These are phyloP conservation scores for Drosophila lacicola DNA, from an alignment of 2,888 invertebrate genomes.

Conservation along the genomic window DNA sequence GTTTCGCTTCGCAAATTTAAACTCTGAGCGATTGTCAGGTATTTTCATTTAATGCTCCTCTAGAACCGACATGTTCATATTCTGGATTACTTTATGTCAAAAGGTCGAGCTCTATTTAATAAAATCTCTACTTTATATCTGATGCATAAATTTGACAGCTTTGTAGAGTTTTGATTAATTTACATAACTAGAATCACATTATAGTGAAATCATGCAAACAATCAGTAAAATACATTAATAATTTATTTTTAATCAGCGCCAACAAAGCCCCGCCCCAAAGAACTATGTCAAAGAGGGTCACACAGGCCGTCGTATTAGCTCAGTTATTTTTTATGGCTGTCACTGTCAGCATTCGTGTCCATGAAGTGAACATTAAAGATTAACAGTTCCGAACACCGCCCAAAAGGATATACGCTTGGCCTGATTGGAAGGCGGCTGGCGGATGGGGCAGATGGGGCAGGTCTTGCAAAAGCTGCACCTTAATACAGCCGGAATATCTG, in stretches of 20 bases:
- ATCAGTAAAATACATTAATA: slow-evolving; percentile 58
- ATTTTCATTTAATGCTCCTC: no score
- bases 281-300: slow-evolving; percentile 17
- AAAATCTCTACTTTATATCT: background rate
- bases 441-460: slow-evolving; percentile 1
- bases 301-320: slow-evolving; percentile 38
- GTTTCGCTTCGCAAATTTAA: no score
- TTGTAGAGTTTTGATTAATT: slow-evolving; percentile 16
- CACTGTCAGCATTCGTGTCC: slow-evolving; percentile 51
- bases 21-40: no score
- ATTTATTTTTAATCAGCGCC: slow-evolving; percentile 69
- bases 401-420: slow-evolving; percentile 7
- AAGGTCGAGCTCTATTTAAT: no score
- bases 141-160: slow-evolving; percentile 7
- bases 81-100: no score
- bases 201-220: slow-evolving; percentile 47
- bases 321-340: slow-evolving; percentile 67
- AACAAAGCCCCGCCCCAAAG: slow-evolving; percentile 29
- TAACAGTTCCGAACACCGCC: slow-evolving; percentile 44
- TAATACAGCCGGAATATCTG: slow-evolving; percentile 52
- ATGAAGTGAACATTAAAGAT: slow-evolving; percentile 68
- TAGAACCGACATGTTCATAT: no score
- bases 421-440: slow-evolving; percentile 13
- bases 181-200: slow-evolving; percentile 2
- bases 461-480: slow-evolving; percentile 58